Conservation (phyloP, 1,140 invertebrate genomes). For the Branchinecta lynchi region DNA sequence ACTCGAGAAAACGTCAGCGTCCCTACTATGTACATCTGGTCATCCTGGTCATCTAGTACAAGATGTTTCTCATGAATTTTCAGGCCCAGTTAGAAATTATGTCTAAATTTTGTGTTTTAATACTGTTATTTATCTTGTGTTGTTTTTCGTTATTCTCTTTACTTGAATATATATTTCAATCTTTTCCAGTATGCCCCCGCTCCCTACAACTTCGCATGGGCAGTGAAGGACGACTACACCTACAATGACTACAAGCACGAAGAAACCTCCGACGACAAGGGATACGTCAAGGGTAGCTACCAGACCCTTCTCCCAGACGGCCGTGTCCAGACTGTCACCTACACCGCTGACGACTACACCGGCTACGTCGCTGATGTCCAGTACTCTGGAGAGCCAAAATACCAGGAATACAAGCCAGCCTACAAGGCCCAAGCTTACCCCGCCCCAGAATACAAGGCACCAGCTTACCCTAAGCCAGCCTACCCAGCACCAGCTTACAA, state of each 20-base stretch:
- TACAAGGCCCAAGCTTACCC: conserved; percentile 16
- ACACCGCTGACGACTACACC: conserved; percentile 57
- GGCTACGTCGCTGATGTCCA: conserved; percentile 63
- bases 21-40: too few species aligned
- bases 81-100: too few species aligned
- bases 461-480: conserved; percentile 13
- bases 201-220: conserved; percentile 53
- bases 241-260: conserved; percentile 56
- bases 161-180: not conserved
- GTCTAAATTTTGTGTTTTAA: too few species aligned
- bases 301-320: conserved; percentile 59
- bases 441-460: conserved; percentile 9
- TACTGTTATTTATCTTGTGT: too few species aligned
- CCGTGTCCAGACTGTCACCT: conserved; percentile 53
- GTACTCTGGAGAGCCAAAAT: conserved; percentile 52
- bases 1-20: too few species aligned
- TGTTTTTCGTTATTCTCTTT: too few species aligned
- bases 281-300: conserved; percentile 46
- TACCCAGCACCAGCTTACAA: conserved; percentile 12
- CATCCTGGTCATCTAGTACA: too few species aligned
- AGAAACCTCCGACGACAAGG: conserved; percentile 44
- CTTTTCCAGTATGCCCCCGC: conserved; percentile 14
- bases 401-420: conserved; percentile 34
- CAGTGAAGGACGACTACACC: conserved; percentile 46
- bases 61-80: too few species aligned